Evolutionary conservation across 1,140 invertebrate species (phyloP).

Genomic region (Drosophila funebris): DNA sequence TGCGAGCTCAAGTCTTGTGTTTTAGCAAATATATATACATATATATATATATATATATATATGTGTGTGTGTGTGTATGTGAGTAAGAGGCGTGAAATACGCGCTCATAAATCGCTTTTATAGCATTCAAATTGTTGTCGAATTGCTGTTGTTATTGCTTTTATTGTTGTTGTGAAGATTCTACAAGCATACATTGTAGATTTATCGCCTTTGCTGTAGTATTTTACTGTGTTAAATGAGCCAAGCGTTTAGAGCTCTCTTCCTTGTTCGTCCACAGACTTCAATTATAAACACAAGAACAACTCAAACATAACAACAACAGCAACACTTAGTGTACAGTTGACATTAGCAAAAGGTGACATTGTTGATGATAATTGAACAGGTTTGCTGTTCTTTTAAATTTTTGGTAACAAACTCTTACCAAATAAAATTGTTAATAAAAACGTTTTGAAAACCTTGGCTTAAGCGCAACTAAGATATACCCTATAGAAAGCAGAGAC

Average conservation of each 20-base stretch:
- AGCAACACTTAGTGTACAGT: background rate
- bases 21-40: constrained; percentile 1
- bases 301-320: background rate
- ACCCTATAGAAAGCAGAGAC: constrained; percentile 2
- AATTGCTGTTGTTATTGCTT: constrained; percentile 17
- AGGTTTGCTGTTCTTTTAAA: constrained; percentile 23
- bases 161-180: constrained; percentile 33
- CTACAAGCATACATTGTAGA: constrained; percentile 26
- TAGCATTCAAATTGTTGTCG: constrained; percentile 58
- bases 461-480: background rate
- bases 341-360: constrained; percentile 32
- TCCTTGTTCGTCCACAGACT: constrained; percentile 37
- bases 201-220: constrained; percentile 12
- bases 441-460: too few relatives aligned
- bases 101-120: constrained; percentile 67
- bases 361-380: constrained; percentile 41
- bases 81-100: constrained; percentile 61
- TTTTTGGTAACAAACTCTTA: background rate
- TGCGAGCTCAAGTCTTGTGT: constrained; percentile 1
- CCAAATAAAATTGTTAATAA: background rate
- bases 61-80: constrained; percentile 16
- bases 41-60: constrained; percentile 1
- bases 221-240: background rate
- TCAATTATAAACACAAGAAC: constrained; percentile 20
- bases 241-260: background rate